Conservation (phyloP, 2,888 invertebrate species). For the Ferrisia virgata region DNA sequence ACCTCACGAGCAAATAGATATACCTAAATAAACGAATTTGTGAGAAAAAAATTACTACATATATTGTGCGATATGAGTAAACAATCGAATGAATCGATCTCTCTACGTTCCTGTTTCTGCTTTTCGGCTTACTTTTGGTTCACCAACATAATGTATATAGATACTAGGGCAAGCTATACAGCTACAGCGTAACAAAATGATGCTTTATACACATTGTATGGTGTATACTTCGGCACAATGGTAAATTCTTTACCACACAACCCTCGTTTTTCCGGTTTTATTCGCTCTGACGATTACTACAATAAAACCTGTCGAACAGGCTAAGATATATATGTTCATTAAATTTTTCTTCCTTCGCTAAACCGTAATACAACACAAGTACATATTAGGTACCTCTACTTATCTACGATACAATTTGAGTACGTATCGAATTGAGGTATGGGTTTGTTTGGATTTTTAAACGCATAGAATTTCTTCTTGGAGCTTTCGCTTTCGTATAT, state of each 20-base stretch:
- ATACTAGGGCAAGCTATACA: no score
- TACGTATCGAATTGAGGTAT: neutral
- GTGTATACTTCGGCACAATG: no score
- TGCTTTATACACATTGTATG: neutral
- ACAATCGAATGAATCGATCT: slow-evolving; percentile 19
- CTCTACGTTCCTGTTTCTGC: neutral
- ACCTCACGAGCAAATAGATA: neutral
- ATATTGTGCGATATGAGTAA: neutral
- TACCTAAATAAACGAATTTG: neutral
- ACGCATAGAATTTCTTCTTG: no score
- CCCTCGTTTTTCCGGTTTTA: slow-evolving; percentile 30
- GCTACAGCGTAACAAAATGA: no score
- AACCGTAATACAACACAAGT: neutral
- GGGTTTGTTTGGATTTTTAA: neutral
- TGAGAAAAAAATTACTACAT: neutral
- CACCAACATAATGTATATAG: neutral
- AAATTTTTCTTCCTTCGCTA: slow-evolving; percentile 10
- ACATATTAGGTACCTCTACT: neutral
- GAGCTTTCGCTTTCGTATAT: no score
- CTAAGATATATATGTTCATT: slow-evolving; percentile 19
- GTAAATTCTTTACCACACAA: slow-evolving; percentile 26
- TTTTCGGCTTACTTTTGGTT: no score
- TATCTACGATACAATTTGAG: neutral
- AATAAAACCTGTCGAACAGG: slow-evolving; percentile 19
- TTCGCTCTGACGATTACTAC: slow-evolving; percentile 28